These are phyloP conservation scores for Jacana jacana DNA, from an alignment of 2,113 vertebrate species.

Conservation along the genomic window DNA sequence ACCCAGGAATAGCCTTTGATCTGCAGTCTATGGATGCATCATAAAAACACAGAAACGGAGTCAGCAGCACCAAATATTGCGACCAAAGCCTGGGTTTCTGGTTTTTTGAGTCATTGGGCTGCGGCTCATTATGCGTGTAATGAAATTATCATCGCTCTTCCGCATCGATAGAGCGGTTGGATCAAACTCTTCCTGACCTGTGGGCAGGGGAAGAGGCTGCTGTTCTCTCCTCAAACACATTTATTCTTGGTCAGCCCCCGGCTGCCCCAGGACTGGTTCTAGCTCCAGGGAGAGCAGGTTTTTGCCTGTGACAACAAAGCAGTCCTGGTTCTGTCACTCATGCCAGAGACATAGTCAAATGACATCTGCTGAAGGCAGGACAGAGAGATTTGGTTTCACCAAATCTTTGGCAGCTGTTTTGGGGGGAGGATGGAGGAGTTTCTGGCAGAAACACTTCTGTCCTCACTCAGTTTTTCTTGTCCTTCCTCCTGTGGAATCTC, in stretches of 20 bases:
- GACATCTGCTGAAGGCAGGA: not conserved
- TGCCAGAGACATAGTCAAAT: accelerated
- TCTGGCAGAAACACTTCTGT: not conserved
- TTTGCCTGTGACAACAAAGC: not conserved
- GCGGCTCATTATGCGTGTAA: not conserved
- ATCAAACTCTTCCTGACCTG: not conserved
- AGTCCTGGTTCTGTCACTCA: not conserved
- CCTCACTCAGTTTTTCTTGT: not conserved
- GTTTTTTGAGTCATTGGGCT: not conserved
- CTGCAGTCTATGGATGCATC: not conserved
- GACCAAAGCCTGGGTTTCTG: not conserved
- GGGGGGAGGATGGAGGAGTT: not conserved
- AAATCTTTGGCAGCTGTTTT: not conserved
- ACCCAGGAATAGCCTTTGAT: constrained; percentile 5
- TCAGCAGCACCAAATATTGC: not conserved
- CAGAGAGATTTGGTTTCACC: not conserved
- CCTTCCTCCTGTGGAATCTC: not conserved
- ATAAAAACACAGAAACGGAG: not conserved
- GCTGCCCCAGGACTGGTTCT: not conserved
- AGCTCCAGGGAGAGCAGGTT: not conserved
- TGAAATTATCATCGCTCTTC: not conserved
- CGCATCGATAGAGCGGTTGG: accelerated
- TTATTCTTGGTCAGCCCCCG: not conserved
- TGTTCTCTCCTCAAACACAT: not conserved
- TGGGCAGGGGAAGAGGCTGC: not conserved